These are phyloP conservation scores for Poecilobothrus nobilitatus DNA, from an alignment of 2,888 invertebrate genomes.

Conservation along the genomic window DNA sequence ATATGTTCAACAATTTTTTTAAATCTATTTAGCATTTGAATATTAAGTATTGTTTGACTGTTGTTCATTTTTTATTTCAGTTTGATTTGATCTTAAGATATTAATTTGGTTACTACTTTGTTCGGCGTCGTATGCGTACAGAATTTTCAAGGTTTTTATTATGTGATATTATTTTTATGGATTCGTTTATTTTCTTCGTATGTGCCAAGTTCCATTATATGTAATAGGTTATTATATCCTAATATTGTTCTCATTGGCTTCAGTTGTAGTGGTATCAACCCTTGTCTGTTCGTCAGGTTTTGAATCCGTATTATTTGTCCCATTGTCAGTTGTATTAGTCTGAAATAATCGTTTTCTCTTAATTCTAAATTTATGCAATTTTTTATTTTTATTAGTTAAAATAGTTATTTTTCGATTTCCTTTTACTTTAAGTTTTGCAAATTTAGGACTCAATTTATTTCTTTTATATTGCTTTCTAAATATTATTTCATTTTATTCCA, in stretches of 20 bases:
- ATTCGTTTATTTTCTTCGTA: constrained; percentile 8
- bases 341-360: neutral
- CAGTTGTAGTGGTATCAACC: neutral
- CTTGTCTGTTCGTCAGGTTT: neutral
- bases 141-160: neutral
- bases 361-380: constrained; percentile 8
- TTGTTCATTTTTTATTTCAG: neutral
- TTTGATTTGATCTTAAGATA: neutral
- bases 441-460: neutral
- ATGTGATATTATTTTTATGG: neutral
- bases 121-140: constrained; percentile 10
- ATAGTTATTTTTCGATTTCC: neutral
- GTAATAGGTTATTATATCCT: constrained; percentile 9
- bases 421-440: constrained; percentile 9
- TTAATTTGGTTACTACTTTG: constrained; percentile 9
- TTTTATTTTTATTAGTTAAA: constrained; percentile 6
- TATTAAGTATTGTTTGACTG: constrained; percentile 11
- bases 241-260: neutral
- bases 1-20: too few relatives aligned
- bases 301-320: neutral
- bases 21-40: constrained; percentile 10
- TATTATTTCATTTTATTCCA: neutral
- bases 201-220: neutral
- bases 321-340: neutral
- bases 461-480: neutral